Conservation (phyloP, 1,140 invertebrate genomes). For the Atta cephalotes region DNA sequence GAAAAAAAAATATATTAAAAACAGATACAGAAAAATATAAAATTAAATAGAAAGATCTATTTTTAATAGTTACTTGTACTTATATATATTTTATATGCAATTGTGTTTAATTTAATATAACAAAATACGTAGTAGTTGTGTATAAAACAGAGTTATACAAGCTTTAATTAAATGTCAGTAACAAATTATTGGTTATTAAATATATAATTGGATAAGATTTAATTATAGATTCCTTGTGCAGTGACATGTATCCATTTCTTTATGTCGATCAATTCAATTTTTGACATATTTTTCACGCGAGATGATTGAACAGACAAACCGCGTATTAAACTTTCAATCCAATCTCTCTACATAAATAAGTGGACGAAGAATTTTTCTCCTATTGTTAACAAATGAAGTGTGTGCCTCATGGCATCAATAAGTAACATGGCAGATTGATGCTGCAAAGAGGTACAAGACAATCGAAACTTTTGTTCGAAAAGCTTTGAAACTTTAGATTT, state of each 20-base stretch:
- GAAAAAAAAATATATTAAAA: background rate
- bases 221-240: slow-evolving; percentile 19
- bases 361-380: background rate
- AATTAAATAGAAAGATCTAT: background rate
- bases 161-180: slow-evolving; percentile 49
- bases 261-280: slow-evolving; percentile 30
- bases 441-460: background rate
- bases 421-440: background rate
- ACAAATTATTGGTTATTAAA: slow-evolving; percentile 26
- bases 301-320: background rate
- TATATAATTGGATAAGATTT: slow-evolving; percentile 21
- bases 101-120: background rate
- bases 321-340: slow-evolving; percentile 30
- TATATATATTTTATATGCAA: background rate
- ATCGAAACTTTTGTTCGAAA: slow-evolving; percentile 31
- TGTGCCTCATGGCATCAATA: background rate
- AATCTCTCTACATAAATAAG: slow-evolving; percentile 31
- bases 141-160: slow-evolving; percentile 11
- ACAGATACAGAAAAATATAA: background rate
- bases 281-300: slow-evolving; percentile 11
- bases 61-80: background rate
- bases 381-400: slow-evolving; percentile 2
- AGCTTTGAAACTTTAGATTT: slow-evolving; percentile 2
- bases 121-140: slow-evolving; percentile 30
- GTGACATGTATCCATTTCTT: background rate